phyloP scores from a whole-genome alignment of 2,888 invertebrate species.

The Xestoiulus laeticollis region DNA sequence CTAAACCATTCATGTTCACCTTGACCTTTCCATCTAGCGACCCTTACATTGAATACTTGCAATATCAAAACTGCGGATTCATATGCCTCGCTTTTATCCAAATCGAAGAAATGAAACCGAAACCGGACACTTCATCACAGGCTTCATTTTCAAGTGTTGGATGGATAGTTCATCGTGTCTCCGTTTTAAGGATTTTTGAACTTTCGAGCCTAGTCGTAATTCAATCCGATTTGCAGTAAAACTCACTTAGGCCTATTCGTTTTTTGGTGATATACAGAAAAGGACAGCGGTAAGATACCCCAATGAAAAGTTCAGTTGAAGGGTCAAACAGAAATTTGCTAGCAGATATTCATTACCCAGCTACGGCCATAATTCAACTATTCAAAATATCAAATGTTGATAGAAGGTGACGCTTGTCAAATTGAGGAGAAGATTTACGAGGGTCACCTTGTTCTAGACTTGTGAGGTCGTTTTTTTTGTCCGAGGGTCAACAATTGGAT shows the following conservation, averaged over 20 bases:
- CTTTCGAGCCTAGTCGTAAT: not conserved
- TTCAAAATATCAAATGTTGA: not conserved
- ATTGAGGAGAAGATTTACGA: too few relatives aligned
- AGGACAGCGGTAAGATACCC: not conserved
- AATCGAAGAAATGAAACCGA: too few relatives aligned
- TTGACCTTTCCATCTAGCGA: too few relatives aligned
- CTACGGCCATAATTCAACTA: not conserved
- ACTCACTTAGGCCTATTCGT: not conserved
- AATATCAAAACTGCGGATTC: too few relatives aligned
- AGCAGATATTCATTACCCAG: not conserved
- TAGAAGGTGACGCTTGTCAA: not conserved
- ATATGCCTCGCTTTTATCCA: too few relatives aligned
- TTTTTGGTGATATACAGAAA: not conserved
- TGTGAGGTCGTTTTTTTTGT: too few relatives aligned
- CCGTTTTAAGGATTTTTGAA: not conserved
- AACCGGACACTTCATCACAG: not conserved
- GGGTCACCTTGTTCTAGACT: too few relatives aligned
- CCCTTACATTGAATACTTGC: too few relatives aligned
- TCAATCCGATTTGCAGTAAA: not conserved
- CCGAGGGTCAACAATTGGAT: too few relatives aligned
- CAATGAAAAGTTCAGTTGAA: not conserved
- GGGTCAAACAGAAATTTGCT: not conserved
- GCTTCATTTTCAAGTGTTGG: not conserved
- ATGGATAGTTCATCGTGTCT: not conserved
- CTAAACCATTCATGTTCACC: too few relatives aligned